A percentile compares a stretch with the other conserved stretches of the same genome.
Evolutionary conservation across 2,797 vertebrate genomes (phyloP).

Genomic region (Onychomys arenicola): DNA sequence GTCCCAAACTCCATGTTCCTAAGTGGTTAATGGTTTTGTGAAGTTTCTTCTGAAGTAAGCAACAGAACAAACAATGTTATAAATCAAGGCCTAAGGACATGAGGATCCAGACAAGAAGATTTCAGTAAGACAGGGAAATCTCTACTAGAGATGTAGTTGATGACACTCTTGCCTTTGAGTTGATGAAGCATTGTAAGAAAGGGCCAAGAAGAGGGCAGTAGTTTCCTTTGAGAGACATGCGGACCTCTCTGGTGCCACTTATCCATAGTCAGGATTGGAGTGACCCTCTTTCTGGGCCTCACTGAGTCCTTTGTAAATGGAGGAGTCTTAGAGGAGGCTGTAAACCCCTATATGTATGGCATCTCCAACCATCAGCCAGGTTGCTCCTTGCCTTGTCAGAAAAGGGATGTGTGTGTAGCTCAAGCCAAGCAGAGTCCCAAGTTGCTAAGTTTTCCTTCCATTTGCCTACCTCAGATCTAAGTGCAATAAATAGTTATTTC

Average conservation of each 20-base stretch:
- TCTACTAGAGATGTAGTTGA: neutral
- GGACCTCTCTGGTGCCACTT: neutral
- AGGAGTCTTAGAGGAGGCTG: neutral
- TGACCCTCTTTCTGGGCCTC: neutral
- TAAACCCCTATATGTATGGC: neutral
- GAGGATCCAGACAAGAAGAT: neutral
- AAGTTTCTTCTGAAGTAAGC: neutral
- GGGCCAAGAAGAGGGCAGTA: neutral
- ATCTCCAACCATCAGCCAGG: neutral
- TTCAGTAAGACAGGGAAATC: neutral
- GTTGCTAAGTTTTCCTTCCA: neutral
- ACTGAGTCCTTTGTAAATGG: neutral
- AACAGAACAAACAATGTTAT: neutral
- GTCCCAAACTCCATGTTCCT: neutral
- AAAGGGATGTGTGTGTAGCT: neutral
- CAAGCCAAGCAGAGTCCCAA: neutral
- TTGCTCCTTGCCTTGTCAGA: neutral
- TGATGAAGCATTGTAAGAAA: neutral
- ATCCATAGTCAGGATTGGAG: neutral
- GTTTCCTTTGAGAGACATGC: neutral
- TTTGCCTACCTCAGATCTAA: neutral
- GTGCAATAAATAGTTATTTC: slow-evolving; percentile 4
- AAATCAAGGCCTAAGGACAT: neutral
- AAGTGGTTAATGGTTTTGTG: neutral
- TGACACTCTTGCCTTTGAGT: neutral